Evolutionary conservation across 2,888 invertebrate species (phyloP).

Genomic region (Cataglyphis altisquamis): DNA sequence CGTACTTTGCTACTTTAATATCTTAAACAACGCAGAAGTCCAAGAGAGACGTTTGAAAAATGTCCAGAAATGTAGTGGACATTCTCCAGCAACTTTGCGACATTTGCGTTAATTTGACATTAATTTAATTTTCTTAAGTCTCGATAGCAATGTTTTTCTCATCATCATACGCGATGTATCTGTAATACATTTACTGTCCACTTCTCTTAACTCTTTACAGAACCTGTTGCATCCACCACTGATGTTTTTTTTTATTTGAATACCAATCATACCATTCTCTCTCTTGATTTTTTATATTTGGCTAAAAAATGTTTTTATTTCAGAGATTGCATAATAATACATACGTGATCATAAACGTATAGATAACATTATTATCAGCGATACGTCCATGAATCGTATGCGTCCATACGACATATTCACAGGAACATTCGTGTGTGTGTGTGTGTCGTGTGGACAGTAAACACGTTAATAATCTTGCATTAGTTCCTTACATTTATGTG

Average conservation of each 20-base stretch:
- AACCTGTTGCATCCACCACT: background rate
- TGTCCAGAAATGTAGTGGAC: background rate
- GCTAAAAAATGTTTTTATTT: background rate
- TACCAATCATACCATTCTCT: background rate
- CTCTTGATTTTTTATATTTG: conserved; percentile 13
- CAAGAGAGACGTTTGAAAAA: background rate
- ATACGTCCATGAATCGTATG: conserved; percentile 1
- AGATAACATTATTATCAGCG: background rate
- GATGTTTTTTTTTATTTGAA: background rate
- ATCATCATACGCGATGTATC: conserved; percentile 17
- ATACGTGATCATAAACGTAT: background rate
- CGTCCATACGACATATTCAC: background rate
- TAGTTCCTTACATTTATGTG: conserved; percentile 16
- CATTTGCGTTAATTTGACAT: conserved; percentile 2
- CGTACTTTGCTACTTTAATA: conserved; percentile 2
- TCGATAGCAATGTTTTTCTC: background rate
- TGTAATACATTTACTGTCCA: background rate
- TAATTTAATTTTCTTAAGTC: background rate
- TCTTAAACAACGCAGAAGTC: background rate
- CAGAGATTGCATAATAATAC: background rate
- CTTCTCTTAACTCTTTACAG: background rate
- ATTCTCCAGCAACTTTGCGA: background rate
- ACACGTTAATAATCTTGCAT: background rate
- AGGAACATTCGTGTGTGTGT: background rate
- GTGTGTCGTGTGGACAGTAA: background rate